Evolutionary conservation across 2,888 invertebrate genomes (phyloP), one percentile per base, ranked within the genome.

Genomic region (Nemotelus pantherinus): DNA sequence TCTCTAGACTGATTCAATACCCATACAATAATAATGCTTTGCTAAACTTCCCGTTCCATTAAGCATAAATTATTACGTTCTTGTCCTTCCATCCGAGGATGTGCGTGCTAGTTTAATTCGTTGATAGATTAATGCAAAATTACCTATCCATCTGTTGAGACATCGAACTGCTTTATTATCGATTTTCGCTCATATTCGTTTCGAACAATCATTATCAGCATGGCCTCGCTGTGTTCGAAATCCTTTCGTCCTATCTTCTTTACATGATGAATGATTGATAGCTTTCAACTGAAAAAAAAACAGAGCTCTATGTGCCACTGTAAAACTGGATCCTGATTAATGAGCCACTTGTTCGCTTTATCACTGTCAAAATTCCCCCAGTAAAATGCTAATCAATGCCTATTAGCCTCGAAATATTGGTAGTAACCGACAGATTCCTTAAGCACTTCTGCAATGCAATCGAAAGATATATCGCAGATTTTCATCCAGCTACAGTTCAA

Each of bases 241-340:
- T 74, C 74, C 74, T 74, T 74, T 74, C 39, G 44, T 74, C 60
- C 6, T 47, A 48, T 10, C 74, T 60, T 74, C 63, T 74, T 50
- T 60, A 74, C 63, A 74, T 74, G 74, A 60, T 9, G 63, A 74
- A 48, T 74, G 74, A 74, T 74, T 74, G 74, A 74, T 74, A 48
- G 63, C 10, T n/a, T 25, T 74, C 39, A 63, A 60, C n/a, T 72
- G 60, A 10, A 48, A 60, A 68, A 48, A 68, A 63, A 9, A 3
- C 48, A 41, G 7, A 10, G 39, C 53, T 9, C 10, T 3, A 55
- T 2, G 2, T 7, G n/a, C 41, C 48, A 63, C 74, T 48, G 45
- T 50, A 60, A 47, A 63, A 43, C 48, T 9, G 60, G 44, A 48
- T 63, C 63, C 60, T 74, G 74, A 74, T 74, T 60, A 63, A 74